These are phyloP conservation scores for Pycnomerus fuliginosus DNA, from an alignment of 2,888 invertebrate genomes.

Conservation along the genomic window DNA sequence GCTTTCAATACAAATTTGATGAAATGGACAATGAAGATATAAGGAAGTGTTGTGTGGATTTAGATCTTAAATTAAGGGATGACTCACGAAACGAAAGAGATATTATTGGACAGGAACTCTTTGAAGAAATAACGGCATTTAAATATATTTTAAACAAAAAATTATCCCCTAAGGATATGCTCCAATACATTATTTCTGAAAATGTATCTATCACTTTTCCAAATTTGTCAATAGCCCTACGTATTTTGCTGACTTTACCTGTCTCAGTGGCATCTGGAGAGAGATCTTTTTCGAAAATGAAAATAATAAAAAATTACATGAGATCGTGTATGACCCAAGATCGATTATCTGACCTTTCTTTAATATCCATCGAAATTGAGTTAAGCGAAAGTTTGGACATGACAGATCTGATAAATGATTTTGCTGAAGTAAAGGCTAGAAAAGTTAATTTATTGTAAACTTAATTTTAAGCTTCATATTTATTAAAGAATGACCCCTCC, in stretches of 20 bases:
- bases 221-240: slow-evolving; percentile 3
- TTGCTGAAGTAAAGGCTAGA: slow-evolving; percentile 13
- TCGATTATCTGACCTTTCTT: slow-evolving; percentile 26
- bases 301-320: slow-evolving; percentile 17
- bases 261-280: slow-evolving; percentile 12
- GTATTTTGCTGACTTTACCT: slow-evolving; percentile 12
- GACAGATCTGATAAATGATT: slow-evolving; percentile 25
- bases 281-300: slow-evolving; percentile 10
- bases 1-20: neutral
- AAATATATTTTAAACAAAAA: neutral
- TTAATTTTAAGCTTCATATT: too few species aligned
- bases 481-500: too few species aligned
- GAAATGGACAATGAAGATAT: neutral
- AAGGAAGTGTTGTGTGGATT: neutral
- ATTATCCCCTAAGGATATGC: neutral
- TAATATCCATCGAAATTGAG: slow-evolving; percentile 26
- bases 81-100: neutral
- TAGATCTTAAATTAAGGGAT: neutral
- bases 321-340: slow-evolving; percentile 18
- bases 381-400: slow-evolving; percentile 23
- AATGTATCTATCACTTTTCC: slow-evolving; percentile 14
- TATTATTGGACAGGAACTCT: neutral
- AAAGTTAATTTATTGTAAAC: neutral
- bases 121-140: neutral
- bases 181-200: slow-evolving; percentile 20